Percentiles rank a stretch among this genome's conserved stretches.
These are phyloP conservation scores for Drosophila putrida DNA, from an alignment of 2,888 invertebrate genomes.

Conservation along the genomic window DNA sequence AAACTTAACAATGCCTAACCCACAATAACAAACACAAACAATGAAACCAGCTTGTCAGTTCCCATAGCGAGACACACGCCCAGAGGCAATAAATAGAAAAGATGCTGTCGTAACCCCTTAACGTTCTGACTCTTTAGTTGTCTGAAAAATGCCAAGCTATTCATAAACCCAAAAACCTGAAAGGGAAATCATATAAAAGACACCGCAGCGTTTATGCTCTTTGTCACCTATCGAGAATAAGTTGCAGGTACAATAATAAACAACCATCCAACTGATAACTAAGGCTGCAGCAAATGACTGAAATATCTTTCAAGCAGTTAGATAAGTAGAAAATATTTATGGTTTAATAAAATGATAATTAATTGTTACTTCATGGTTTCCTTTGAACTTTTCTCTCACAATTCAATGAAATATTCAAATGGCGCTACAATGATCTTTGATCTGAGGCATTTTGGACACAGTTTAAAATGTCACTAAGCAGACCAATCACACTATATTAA, in stretches of 20 bases:
- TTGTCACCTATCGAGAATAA: slow-evolving; percentile 14
- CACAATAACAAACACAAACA: slow-evolving; percentile 11
- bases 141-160: slow-evolving; percentile 45
- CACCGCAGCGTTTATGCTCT: slow-evolving; percentile 5
- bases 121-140: slow-evolving; percentile 24
- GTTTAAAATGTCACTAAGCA: slow-evolving; percentile 40
- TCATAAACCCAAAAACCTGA: slow-evolving; percentile 24
- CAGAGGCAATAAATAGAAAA: slow-evolving; percentile 31
- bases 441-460: slow-evolving; percentile 57
- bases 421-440: slow-evolving; percentile 26
- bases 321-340: neutral
- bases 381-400: slow-evolving; percentile 19
- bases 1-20: neutral
- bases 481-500: slow-evolving; percentile 36
- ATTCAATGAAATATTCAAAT: slow-evolving; percentile 7
- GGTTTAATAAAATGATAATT: neutral
- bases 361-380: slow-evolving; percentile 13
- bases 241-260: slow-evolving; percentile 17
- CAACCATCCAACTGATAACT: slow-evolving; percentile 4
- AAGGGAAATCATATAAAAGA: slow-evolving; percentile 21
- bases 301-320: neutral
- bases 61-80: slow-evolving; percentile 52
- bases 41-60: slow-evolving; percentile 63
- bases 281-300: slow-evolving; percentile 4
- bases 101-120: slow-evolving; percentile 1